Evolutionary conservation across 2,888 invertebrate species (phyloP).

Genomic region (Phrixothrix hirtus): DNA sequence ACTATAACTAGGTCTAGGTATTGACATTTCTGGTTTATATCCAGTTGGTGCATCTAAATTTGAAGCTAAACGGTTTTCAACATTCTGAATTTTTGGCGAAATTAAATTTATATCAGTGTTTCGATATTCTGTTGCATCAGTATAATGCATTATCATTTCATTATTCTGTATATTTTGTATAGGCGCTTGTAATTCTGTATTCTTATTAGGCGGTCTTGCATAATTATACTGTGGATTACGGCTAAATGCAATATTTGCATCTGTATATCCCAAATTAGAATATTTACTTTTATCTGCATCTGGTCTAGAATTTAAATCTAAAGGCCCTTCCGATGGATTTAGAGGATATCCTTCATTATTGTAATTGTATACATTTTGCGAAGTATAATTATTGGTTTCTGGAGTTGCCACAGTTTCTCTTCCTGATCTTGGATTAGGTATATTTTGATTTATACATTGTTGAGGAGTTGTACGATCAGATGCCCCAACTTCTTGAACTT

Average conservation of each 20-base stretch:
- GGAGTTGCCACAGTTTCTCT: not conserved
- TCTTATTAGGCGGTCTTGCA: slow-evolving; percentile 25
- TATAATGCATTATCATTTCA: slow-evolving; percentile 29
- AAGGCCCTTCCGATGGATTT: slow-evolving; percentile 41
- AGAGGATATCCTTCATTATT: slow-evolving; percentile 42
- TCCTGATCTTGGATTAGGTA: slow-evolving; percentile 45
- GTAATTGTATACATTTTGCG: slow-evolving; percentile 39
- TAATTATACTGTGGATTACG: slow-evolving; percentile 37
- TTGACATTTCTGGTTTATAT: slow-evolving; percentile 40
- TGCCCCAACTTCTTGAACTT: slow-evolving; percentile 19
- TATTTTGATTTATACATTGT: slow-evolving; percentile 46
- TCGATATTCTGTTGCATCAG: slow-evolving; percentile 13
- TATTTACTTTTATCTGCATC: slow-evolving; percentile 46
- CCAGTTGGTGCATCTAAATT: slow-evolving; percentile 9
- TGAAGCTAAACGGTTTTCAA: slow-evolving; percentile 17
- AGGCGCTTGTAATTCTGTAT: slow-evolving; percentile 22
- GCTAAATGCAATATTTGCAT: slow-evolving; percentile 47
- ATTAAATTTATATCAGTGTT: slow-evolving; percentile 5
- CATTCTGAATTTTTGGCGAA: slow-evolving; percentile 5
- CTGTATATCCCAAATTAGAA: slow-evolving; percentile 53
- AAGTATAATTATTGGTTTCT: slow-evolving; percentile 39
- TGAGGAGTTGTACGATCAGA: slow-evolving; percentile 30
- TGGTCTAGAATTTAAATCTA: slow-evolving; percentile 34
- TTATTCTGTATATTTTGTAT: slow-evolving; percentile 23
- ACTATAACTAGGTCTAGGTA: slow-evolving; percentile 45